A percentile compares a stretch with the other conserved stretches of the same genome.
Conservation (phyloP, 92 coral and sea anemone species). For the Meandrina meandrites region DNA sequence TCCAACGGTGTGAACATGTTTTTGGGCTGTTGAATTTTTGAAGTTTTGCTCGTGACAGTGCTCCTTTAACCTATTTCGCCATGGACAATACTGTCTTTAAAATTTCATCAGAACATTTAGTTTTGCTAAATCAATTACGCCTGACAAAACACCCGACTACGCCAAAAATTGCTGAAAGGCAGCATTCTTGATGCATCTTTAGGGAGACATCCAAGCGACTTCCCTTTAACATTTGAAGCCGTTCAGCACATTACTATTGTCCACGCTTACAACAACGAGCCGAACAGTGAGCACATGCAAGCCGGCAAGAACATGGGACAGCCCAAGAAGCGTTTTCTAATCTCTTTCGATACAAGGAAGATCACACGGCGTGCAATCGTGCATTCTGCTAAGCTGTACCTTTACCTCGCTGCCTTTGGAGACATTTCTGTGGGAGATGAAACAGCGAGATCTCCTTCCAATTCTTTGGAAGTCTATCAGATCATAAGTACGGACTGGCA, state of each 20-base stretch:
- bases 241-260: conserved; percentile 62
- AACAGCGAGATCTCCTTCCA: conserved; percentile 47
- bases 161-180: not conserved
- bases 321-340: conserved; percentile 76
- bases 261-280: conserved; percentile 56
- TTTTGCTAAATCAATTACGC: not conserved
- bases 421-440: conserved; percentile 42
- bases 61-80: too few species aligned
- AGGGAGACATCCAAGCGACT: conserved; percentile 73
- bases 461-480: conserved; percentile 81
- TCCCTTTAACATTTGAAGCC: conserved; percentile 64
- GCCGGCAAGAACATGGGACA: conserved; percentile 75
- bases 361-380: conserved; percentile 74
- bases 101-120: too few species aligned
- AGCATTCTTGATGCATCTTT: not conserved
- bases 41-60: too few species aligned
- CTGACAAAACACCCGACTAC: not conserved
- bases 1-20: too few species aligned
- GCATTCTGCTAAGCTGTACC: conserved; percentile 76
- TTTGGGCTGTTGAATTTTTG: too few species aligned
- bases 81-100: too few species aligned
- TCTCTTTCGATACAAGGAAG: conserved; percentile 77
- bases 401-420: conserved; percentile 69
- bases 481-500: conserved; percentile 90
- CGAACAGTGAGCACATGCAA: conserved; percentile 64